These are phyloP conservation scores for Lycaon pictus DNA, from an alignment of 2,113 vertebrate species.

Conservation along the genomic window DNA sequence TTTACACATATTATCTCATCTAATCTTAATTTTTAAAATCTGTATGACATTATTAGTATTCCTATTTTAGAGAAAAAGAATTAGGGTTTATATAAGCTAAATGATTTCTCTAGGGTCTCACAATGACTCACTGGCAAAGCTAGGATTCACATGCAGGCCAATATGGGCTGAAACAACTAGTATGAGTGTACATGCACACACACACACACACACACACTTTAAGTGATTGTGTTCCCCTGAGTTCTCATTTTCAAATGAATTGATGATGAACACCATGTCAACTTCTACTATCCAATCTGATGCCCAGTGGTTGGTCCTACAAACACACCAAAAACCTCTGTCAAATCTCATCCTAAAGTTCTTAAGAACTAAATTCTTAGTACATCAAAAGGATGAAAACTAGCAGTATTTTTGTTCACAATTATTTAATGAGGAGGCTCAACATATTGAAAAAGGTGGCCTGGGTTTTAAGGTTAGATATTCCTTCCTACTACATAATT, in stretches of 20 bases:
- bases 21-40: neutral
- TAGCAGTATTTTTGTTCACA: neutral
- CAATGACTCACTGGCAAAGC: neutral
- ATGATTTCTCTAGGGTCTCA: neutral
- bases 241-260: neutral
- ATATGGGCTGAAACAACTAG: neutral
- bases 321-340: neutral
- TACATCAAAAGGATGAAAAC: neutral
- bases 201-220: neutral
- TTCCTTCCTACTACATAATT: slow-evolving; percentile 19
- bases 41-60: neutral
- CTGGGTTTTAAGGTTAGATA: slow-evolving; percentile 13
- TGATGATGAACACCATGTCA: neutral
- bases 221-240: neutral
- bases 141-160: neutral
- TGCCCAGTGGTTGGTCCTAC: neutral
- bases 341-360: neutral
- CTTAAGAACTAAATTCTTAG: neutral
- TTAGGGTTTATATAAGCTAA: neutral
- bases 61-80: slow-evolving; percentile 3
- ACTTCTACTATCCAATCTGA: neutral
- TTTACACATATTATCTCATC: neutral
- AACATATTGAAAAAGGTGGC: neutral
- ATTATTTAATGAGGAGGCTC: neutral
- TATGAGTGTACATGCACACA: neutral